Base-by-base conservation (phyloP, 2,888 invertebrate species). In the Zaprionus obscuricornis region DNA sequence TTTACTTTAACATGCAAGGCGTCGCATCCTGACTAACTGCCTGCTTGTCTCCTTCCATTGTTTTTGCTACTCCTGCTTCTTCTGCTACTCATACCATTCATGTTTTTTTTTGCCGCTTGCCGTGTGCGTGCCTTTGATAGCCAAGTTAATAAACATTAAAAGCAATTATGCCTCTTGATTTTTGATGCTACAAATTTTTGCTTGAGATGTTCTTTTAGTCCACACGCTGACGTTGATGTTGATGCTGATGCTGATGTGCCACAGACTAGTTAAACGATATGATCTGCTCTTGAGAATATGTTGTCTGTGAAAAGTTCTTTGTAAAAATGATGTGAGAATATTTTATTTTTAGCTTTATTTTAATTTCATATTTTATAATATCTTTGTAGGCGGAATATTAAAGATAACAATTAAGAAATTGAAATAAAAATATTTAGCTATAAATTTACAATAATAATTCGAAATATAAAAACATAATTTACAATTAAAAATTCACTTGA, bases 111-210 rank as follows among this genome's bases (percentile, higher is more conserved):
- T 24, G 8, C 24, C 5, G 5, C 5, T 11, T 13, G 37, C 7
- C 33, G 14, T 27, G 49, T 55, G 65, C 52, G 60, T 65, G 60
- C 49, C 58, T 60, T 73, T 78, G 67, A 75, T 74, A 73, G 71
- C 66, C 74, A 66, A 71, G 76, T 83, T 83, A 83, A 83, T 81
- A 83, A 77, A 77, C 79, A 79, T 81, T 73, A 73, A 70, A 77
- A 73, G 79, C 77, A 79, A 81, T 81, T 81, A 79, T 77, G 60
- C 42, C n/a, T 62, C 50, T 59, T 71, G 67, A 59, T 75, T 75
- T 65, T 55, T 73, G 70, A 24, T 54, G 62, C 37, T 20, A 20
- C 34, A n/a, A n/a, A 57, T 57, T 62, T 56, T 40, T 54, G 27
- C 60, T 54, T 47, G 56, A 62, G 74, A 62, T 55, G 27, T 59